phyloP scores from a whole-genome alignment of 35 echinoderm and acorn worm genomes.

The Apostichopus japonicus region DNA sequence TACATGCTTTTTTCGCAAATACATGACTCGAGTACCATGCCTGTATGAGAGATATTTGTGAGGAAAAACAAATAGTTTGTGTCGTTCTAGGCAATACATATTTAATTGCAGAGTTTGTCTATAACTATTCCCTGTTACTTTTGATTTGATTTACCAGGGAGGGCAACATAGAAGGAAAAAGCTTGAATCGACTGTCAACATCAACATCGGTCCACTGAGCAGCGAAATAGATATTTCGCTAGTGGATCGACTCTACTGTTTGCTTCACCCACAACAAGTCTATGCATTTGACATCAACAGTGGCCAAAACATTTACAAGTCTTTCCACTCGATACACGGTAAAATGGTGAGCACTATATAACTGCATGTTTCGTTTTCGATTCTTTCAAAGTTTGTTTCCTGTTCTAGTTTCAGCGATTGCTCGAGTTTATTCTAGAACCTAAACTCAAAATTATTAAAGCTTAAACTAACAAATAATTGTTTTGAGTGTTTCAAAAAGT shows the following conservation, averaged over 20 bases:
- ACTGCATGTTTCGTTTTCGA: too few species aligned
- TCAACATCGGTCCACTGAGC: constrained; percentile 74
- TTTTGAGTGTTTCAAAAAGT: too few species aligned
- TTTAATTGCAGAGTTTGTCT: background rate
- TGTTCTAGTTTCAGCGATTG: too few species aligned
- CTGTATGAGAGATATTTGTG: too few species aligned
- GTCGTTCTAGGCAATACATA: background rate
- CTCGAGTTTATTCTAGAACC: too few species aligned
- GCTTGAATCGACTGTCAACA: constrained; percentile 67
- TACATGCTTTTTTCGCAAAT: too few species aligned
- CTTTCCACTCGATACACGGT: constrained; percentile 70
- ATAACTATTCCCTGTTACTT: background rate
- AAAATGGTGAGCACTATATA: constrained; percentile 43
- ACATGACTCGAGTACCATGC: too few species aligned
- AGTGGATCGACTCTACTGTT: constrained; percentile 83
- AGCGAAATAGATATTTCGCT: constrained; percentile 96
- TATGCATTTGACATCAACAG: constrained; percentile 56
- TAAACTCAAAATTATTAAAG: too few species aligned
- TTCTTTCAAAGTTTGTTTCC: too few species aligned
- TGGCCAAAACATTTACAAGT: constrained; percentile 57
- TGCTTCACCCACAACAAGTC: constrained; percentile 84
- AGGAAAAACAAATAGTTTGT: too few species aligned
- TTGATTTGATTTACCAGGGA: constrained; percentile 31
- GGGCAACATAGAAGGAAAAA: constrained; percentile 66
- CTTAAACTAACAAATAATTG: too few species aligned